A percentile compares a stretch with the other conserved stretches of the same genome.
Evolutionary conservation across 2,113 vertebrate species (phyloP).

Genomic region (Panthera leo): DNA sequence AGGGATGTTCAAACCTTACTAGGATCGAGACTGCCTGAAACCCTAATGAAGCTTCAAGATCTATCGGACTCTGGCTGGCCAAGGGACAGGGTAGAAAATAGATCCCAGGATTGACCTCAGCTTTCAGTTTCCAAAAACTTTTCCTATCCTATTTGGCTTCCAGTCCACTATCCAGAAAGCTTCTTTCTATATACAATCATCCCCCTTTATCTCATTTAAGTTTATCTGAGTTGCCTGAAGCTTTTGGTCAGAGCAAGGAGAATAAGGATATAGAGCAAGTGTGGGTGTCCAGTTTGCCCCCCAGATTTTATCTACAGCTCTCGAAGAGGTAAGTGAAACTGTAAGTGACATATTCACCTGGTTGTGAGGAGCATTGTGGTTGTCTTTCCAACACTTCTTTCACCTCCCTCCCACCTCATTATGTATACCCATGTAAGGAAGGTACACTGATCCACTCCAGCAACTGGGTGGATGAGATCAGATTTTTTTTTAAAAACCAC

Average conservation of each 20-base stretch:
- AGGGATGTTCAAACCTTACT: not conserved
- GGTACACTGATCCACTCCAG: not conserved
- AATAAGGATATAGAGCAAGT: not conserved
- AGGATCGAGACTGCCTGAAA: not conserved
- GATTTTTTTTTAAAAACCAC: not conserved
- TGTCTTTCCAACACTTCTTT: not conserved
- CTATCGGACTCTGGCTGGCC: not conserved
- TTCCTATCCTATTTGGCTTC: not conserved
- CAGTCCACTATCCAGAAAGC: not conserved
- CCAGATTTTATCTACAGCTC: not conserved
- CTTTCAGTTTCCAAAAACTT: not conserved
- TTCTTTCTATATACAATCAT: not conserved
- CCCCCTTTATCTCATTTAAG: not conserved
- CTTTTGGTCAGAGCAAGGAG: not conserved
- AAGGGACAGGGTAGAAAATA: not conserved
- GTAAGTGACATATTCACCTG: not conserved
- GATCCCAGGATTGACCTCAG: not conserved
- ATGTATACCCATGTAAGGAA: not conserved
- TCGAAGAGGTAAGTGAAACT: not conserved
- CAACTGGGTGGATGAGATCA: not conserved
- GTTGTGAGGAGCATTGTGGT: not conserved
- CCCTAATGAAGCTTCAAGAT: not conserved
- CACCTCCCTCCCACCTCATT: not conserved
- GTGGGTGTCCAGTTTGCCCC: not conserved
- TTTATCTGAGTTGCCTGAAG: not conserved